Base-by-base conservation (phyloP, 2,888 invertebrate species). In the Andrena minutula region DNA sequence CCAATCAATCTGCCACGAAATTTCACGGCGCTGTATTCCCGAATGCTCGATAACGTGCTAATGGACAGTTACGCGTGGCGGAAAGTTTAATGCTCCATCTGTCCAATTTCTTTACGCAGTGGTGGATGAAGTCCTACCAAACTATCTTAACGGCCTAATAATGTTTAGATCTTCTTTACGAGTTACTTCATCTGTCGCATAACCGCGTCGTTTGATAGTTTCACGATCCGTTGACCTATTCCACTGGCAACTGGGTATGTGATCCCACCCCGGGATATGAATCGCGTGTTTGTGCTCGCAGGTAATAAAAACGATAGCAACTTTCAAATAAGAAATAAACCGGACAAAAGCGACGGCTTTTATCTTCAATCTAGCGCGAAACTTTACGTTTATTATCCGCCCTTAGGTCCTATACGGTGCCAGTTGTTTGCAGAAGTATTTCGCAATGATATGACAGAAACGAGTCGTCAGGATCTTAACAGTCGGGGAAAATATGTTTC, bases 311-410 rank as follows among this genome's bases (percentile, higher is more conserved):
- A 35, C 7, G 41, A 26, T 10, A 23, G 47, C 8, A 35, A 56
- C 47, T 75, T 74, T 74, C 79, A 35, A 23, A n/a, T 12, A 66
- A 69, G 73, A 53, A 76, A 81, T 76, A 73, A 72, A 61, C 56
- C 56, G 41, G 53, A 60, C 61, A 28, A 49, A 61, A 66, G 28
- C 47, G 16, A n/a, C 35, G 10, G 41, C 63, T 71, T 71, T 82
- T 74, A 76, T 56, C 74, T 81, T 35, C 60, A 66, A 76, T 81
- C 61, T 64, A 26, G 28, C 30, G 32, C 53, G 35, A 23, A 8
- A 32, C 32, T 47, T 16, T 47, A 26, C 68, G 53, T 81, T 83
- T 81, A 81, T 81, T 81, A 76, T 53, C 61, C 71, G 49, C 47
- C 49, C 5, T 30, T 23, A 12, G 49, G 30, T 56, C 56, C n/a